Evolutionary conservation across 2,113 vertebrate species (phyloP), one percentile per base, ranked within the genome.

Genomic region (Callipepla californica): DNA sequence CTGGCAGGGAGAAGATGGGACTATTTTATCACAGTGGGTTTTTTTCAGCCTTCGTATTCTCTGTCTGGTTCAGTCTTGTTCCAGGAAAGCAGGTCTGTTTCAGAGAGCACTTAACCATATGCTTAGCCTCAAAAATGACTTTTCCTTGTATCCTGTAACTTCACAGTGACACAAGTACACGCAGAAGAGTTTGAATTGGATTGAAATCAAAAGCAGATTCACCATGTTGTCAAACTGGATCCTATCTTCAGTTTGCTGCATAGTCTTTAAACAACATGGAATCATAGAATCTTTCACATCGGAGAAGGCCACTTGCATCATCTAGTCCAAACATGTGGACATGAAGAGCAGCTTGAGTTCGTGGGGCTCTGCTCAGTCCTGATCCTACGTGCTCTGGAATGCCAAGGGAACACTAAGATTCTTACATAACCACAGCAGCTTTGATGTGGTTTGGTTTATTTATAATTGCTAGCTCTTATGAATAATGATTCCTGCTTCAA

Each of bases 401-500:
- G 62, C 48, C 70, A 81, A 57, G 66, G 20, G 28, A 87, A 15
- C 50, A 18, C 85, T 84, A 75, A 72, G 55, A 93, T 77, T 81
- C 88, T 96, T 96, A 89, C 47, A 89, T 92, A 96, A 96, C 84
- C 74, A 94, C 87, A 3, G 1, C 38, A 11, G 69, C 91, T 96
- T 96, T 96, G 85, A 95, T 95, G 93, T 93, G 85, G 83, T 69
- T 90, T 85, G 32, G 85, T 95, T 95, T 97, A 94, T 97, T 97
- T 96, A 92, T 93, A 94, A 84, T 89, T 66, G 66, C 45, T 74
- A 68, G 34, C 45, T 87, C 66, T 95, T 89, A 53, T 74, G 91
- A 92, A 94, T 91, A 93, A 89, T 58, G 78, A 91, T 74, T 93
- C 87, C 83, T 73, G 13, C 75, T 93, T 94, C 93, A 94, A 90